These are phyloP conservation scores for Bombylius discolor DNA, from an alignment of 2,888 invertebrate species.

Conservation along the genomic window DNA sequence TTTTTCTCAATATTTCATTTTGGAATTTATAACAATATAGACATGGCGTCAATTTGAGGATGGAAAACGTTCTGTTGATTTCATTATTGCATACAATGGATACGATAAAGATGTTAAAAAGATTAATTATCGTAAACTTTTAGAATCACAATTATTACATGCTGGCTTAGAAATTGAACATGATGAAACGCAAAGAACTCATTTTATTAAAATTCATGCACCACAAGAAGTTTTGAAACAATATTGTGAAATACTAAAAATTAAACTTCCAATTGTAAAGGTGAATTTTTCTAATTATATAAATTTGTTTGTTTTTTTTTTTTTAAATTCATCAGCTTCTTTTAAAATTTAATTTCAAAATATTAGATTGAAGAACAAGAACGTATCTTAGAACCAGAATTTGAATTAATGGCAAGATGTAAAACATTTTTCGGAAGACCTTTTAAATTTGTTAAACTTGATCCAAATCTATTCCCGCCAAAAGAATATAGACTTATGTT, in stretches of 20 bases:
- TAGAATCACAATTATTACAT: slow-evolving; percentile 46
- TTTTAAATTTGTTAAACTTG: slow-evolving; percentile 44
- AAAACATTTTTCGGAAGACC: slow-evolving; percentile 38
- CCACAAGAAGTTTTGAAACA: slow-evolving; percentile 55
- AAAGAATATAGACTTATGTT: slow-evolving; percentile 50
- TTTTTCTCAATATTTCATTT: no score
- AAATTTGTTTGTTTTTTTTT: neutral
- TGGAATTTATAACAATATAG: slow-evolving; percentile 27
- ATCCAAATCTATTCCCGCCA: slow-evolving; percentile 47
- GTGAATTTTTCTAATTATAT: slow-evolving; percentile 29
- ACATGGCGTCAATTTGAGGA: slow-evolving; percentile 42
- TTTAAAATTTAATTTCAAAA: slow-evolving; percentile 1
- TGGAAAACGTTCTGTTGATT: slow-evolving; percentile 44
- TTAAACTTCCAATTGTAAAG: slow-evolving; percentile 63
- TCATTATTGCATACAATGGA: slow-evolving; percentile 47
- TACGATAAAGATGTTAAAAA: slow-evolving; percentile 30
- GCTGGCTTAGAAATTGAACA: slow-evolving; percentile 49
- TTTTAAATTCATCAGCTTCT: no score
- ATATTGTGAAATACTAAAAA: slow-evolving; percentile 63
- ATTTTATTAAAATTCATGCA: slow-evolving; percentile 62
- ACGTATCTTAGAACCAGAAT: slow-evolving; percentile 28
- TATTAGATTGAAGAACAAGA: slow-evolving; percentile 34
- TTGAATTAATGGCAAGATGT: slow-evolving; percentile 36
- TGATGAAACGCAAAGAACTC: slow-evolving; percentile 47
- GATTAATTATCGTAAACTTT: slow-evolving; percentile 40